Evolutionary conservation across 2,797 vertebrate species (phyloP), one percentile per base, ranked within the genome.

Genomic region (Gallinago nigripennis): DNA sequence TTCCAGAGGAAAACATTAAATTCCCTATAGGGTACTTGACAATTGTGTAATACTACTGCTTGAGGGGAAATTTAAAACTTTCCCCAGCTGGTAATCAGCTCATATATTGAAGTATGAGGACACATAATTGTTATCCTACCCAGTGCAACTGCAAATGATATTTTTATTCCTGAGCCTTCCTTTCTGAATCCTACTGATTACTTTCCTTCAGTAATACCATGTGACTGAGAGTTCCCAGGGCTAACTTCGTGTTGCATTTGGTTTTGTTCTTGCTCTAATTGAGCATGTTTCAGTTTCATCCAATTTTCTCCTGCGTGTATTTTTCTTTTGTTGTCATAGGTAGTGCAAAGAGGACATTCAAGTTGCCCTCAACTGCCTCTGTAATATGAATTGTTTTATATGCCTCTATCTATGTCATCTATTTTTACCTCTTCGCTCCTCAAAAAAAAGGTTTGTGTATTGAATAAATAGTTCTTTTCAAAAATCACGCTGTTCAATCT

Each of bases 1-100:
- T 94, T 95, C 45, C 88, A 92, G 89, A 94, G 48, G 66, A 96
- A 95, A 94, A 82, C 75, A 94, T 82, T 93, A 71, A 90, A 95
- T 94, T 96, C 94, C 93, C 94, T 43, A 11, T 12, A 76, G 90
- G 88, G 53, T 68, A 82, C 45, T 95, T 85, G 78, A 91, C 88
- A 80, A 92, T 93, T 93, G 82, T 90, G 78, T 87, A 90, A 90
- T 68, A 92, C 70, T 88, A 88, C 65, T 70, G 80, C 96, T 94
- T 27, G 6, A 86, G 85, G 96, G 92, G 63, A 95, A 96, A 95
- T 88, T 76, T 84, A 68, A 92, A 94, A 70, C 83, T 77, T 94
- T 90, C 94, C 91, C 83, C 86, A 85, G 83, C 60, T 94, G 90
- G 73, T 82, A 92, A 95, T 95, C 91, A 90, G 86, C 78, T 94